Evolutionary conservation across 2,113 vertebrate genomes (phyloP).

Genomic region (Machaerirhynchus nigripectus): DNA sequence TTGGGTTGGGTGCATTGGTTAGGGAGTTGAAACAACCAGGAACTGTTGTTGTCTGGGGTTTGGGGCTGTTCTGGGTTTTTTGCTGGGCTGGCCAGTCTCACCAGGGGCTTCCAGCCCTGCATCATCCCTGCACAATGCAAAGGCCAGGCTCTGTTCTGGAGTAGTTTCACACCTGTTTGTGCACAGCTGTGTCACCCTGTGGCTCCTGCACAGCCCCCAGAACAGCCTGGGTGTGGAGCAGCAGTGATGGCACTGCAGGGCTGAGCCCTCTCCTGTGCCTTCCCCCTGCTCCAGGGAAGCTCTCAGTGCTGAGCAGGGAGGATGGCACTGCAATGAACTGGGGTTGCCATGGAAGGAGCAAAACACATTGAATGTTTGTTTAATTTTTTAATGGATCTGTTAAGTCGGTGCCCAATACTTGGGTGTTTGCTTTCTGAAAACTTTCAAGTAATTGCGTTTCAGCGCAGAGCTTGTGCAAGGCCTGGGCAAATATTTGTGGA

Average conservation of each 20-base stretch:
- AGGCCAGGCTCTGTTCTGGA: background rate
- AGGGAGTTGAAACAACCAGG: background rate
- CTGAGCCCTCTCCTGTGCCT: background rate
- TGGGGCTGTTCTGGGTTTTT: background rate
- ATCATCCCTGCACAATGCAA: rapidly evolving
- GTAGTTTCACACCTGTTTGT: rapidly evolving
- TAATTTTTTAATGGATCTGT: constrained; percentile 27
- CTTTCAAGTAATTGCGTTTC: background rate
- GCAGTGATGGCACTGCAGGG: background rate
- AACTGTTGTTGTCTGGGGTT: background rate
- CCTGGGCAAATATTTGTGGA: constrained; percentile 33
- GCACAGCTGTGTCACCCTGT: background rate
- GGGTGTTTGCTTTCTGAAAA: constrained; percentile 46
- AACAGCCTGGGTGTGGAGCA: background rate
- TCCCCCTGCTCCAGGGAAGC: background rate
- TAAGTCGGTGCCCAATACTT: background rate
- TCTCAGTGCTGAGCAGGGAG: rapidly evolving
- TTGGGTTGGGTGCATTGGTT: rapidly evolving
- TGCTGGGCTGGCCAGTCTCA: background rate
- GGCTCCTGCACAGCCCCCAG: background rate
- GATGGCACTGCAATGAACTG: background rate
- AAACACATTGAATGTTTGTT: background rate
- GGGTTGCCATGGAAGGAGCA: constrained; percentile 1
- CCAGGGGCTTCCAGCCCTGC: background rate
- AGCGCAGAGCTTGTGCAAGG: background rate